phyloP scores from a whole-genome alignment of 1,140 invertebrate species.

The Aphelinus atriplicis region DNA sequence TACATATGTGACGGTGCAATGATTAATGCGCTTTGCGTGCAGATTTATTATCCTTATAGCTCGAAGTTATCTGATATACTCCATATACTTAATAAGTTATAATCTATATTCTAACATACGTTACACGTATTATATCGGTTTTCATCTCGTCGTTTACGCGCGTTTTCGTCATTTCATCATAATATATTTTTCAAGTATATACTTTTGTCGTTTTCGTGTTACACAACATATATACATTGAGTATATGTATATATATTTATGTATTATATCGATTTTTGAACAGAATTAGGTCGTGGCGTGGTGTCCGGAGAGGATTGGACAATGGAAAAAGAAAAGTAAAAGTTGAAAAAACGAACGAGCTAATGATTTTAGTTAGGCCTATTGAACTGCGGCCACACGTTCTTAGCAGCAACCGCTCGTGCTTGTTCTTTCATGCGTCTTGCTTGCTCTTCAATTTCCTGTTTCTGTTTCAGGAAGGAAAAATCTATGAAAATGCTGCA shows the following conservation, averaged over 20 bases:
- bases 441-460: constrained; percentile 70
- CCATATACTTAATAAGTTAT: no score
- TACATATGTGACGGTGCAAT: constrained; percentile 1
- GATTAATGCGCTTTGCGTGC: constrained; percentile 26
- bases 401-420: constrained; percentile 60
- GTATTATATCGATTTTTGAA: constrained; percentile 20
- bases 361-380: constrained; percentile 49
- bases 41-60: background rate
- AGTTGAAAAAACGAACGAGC: background rate
- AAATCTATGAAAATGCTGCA: constrained; percentile 76
- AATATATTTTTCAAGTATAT: background rate
- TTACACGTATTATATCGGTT: no score
- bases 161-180: background rate
- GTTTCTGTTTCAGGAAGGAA: constrained; percentile 85
- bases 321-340: background rate
- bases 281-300: background rate
- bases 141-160: constrained; percentile 5
- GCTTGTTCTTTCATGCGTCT: constrained; percentile 65
- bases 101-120: no score
- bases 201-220: background rate
- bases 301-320: background rate
- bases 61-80: no score
- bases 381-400: constrained; percentile 66
- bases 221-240: background rate
- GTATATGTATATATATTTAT: background rate